Evolutionary conservation across 2,888 invertebrate genomes (phyloP).

Genomic region (Macaria liturata): DNA sequence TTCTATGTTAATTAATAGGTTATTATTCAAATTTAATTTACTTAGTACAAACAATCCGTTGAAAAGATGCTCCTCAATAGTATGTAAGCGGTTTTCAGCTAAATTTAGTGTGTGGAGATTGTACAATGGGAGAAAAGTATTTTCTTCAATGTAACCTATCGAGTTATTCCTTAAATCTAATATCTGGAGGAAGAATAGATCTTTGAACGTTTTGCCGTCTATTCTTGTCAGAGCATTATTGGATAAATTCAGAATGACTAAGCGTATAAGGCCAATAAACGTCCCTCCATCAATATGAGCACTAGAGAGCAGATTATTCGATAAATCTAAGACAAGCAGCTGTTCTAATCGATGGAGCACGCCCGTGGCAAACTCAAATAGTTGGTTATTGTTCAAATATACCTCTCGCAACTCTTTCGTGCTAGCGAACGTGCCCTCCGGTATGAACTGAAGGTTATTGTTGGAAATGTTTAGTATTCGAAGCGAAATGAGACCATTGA

Average conservation of each 20-base stretch:
- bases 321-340: conserved; percentile 92
- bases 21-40: conserved; percentile 93
- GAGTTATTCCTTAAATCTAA: conserved; percentile 94
- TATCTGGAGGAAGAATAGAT: conserved; percentile 93
- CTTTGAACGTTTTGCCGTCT: conserved; percentile 93
- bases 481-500: conserved; percentile 90
- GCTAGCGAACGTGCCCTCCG: conserved; percentile 91
- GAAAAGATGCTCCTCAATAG: conserved; percentile 90
- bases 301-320: conserved; percentile 93
- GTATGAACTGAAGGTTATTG: conserved; percentile 91
- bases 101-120: conserved; percentile 95
- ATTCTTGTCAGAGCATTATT: conserved; percentile 93
- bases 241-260: conserved; percentile 93
- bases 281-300: conserved; percentile 93
- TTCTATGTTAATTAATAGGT: conserved; percentile 90
- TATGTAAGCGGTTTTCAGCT: conserved; percentile 93
- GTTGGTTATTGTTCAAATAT: conserved; percentile 93
- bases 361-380: conserved; percentile 92
- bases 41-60: conserved; percentile 93
- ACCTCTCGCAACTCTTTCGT: conserved; percentile 92
- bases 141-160: conserved; percentile 93
- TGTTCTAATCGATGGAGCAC: conserved; percentile 93
- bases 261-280: conserved; percentile 92
- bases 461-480: conserved; percentile 93
- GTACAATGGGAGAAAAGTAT: conserved; percentile 93